Evolutionary conservation across 2,113 vertebrate genomes (phyloP).

Genomic region (Psittacara wagleri): DNA sequence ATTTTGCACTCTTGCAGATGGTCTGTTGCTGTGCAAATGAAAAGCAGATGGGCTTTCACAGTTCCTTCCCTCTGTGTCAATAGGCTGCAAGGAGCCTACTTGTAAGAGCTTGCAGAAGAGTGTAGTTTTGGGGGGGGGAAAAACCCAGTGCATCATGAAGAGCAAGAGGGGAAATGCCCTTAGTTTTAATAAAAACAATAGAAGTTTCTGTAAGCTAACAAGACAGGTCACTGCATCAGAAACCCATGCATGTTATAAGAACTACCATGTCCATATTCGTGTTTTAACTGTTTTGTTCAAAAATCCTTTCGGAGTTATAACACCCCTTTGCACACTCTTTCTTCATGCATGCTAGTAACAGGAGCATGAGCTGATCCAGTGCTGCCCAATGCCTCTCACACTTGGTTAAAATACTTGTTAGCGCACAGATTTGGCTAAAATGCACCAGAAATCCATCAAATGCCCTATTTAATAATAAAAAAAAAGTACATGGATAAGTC

Average conservation of each 20-base stretch:
- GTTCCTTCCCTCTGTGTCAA: neutral
- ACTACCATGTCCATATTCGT: neutral
- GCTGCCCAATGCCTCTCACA: neutral
- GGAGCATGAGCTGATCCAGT: neutral
- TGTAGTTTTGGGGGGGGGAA: neutral
- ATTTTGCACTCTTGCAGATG: neutral
- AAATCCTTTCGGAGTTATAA: neutral
- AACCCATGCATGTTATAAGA: neutral
- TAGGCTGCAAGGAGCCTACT: neutral
- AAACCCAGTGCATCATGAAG: neutral
- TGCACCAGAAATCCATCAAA: neutral
- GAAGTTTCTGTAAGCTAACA: neutral
- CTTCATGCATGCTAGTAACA: neutral
- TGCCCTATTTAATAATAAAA: neutral
- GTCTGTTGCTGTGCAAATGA: neutral
- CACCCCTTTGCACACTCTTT: neutral
- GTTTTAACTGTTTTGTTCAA: neutral
- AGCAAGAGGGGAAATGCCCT: neutral
- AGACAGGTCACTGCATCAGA: neutral
- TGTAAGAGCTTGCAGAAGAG: neutral
- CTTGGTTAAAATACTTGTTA: neutral
- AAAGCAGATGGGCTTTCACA: neutral
- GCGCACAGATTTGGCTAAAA: neutral
- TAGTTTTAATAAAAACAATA: neutral
- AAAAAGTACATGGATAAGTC: neutral